These are phyloP conservation scores for Xanthorhoe spadicearia DNA, from an alignment of 2,888 invertebrate species.

Conservation along the genomic window DNA sequence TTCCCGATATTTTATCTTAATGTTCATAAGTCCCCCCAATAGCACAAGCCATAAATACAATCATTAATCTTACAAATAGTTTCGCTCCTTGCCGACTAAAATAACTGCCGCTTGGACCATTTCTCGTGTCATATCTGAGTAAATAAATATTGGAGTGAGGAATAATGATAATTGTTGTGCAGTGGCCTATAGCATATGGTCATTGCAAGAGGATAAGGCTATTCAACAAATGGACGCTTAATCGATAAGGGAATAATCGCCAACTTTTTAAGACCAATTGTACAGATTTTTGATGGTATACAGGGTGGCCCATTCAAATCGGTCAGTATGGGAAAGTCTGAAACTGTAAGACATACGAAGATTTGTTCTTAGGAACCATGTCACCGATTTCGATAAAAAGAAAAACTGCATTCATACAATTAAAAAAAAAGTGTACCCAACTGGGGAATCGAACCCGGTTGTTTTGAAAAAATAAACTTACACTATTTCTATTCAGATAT, in stretches of 20 bases:
- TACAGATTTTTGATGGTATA: too few relatives aligned
- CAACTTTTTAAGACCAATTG: too few relatives aligned
- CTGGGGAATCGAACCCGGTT: too few relatives aligned
- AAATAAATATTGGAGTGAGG: constrained; percentile 52
- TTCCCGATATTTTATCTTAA: constrained; percentile 23
- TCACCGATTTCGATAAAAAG: too few relatives aligned
- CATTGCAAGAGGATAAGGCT: constrained; percentile 1
- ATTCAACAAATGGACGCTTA: constrained; percentile 18
- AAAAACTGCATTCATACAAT: too few relatives aligned
- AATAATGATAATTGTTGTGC: constrained; percentile 56
- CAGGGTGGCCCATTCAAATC: too few relatives aligned
- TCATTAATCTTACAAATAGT: constrained; percentile 39
- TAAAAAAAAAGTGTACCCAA: too few relatives aligned
- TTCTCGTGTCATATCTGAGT: constrained; percentile 46
- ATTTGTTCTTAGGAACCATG: too few relatives aligned
- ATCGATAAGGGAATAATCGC: background rate
- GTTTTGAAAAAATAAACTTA: too few relatives aligned
- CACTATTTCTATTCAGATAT: too few relatives aligned
- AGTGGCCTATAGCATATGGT: constrained; percentile 23
- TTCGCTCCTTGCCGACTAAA: constrained; percentile 39
- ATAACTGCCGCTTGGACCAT: constrained; percentile 42
- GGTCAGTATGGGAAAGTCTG: too few relatives aligned
- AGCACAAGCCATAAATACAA: constrained; percentile 18
- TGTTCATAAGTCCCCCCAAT: constrained; percentile 17
- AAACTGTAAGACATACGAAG: too few relatives aligned